Conservation (phyloP, 2,888 invertebrate species). For the Salticus scenicus region DNA sequence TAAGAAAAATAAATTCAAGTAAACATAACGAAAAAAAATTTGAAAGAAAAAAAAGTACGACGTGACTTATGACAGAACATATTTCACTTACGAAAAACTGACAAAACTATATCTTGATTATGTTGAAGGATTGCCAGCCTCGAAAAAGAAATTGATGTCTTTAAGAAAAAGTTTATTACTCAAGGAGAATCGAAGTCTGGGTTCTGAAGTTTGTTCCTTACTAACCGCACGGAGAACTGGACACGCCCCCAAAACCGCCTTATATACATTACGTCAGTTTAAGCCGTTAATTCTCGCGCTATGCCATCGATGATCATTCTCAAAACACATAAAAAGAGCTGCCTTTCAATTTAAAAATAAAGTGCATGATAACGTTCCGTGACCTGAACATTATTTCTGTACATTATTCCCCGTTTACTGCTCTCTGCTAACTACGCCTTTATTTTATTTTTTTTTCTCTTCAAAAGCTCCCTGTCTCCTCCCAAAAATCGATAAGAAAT, state of each 20-base stretch:
- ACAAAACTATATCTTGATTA: too few relatives aligned
- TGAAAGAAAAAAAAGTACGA: too few relatives aligned
- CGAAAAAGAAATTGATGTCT: too few relatives aligned
- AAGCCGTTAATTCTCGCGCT: not conserved
- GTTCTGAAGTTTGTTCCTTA: not conserved
- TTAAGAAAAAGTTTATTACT: not conserved
- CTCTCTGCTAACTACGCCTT: constrained; percentile 21
- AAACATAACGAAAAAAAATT: too few relatives aligned
- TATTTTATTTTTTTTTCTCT: constrained; percentile 15
- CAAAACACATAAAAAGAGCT: not conserved
- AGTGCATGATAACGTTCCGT: constrained; percentile 2
- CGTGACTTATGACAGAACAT: too few relatives aligned
- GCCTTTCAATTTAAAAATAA: not conserved
- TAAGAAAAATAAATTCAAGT: too few relatives aligned
- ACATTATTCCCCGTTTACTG: constrained; percentile 24
- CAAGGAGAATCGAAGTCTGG: not conserved
- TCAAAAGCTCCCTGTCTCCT: constrained; percentile 3
- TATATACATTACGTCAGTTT: not conserved
- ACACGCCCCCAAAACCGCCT: not conserved
- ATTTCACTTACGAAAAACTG: too few relatives aligned
- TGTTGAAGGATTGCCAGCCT: too few relatives aligned
- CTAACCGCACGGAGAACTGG: not conserved
- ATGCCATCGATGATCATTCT: not conserved
- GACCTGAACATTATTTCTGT: not conserved
- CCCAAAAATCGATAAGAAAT: constrained; percentile 46